These are phyloP conservation scores for Blennius ocellaris DNA, from an alignment of 2,113 vertebrate species.

Conservation along the genomic window DNA sequence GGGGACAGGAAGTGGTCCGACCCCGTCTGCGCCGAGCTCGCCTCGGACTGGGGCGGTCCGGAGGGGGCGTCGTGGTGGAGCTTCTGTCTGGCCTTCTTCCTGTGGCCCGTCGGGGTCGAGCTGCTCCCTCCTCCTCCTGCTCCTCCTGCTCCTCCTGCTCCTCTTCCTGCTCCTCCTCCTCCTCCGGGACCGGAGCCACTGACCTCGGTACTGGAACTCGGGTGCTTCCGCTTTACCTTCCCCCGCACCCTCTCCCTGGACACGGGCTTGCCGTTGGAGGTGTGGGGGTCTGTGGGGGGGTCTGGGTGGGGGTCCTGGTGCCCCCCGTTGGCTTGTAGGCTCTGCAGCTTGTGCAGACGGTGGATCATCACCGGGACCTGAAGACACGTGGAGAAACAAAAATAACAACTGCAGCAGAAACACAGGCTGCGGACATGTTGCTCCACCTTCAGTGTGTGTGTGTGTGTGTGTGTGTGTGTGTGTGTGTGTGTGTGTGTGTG, in stretches of 20 bases:
- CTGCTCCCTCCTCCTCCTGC: slow-evolving; percentile 76
- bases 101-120: slow-evolving; percentile 82
- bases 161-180: slow-evolving; percentile 70
- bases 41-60: slow-evolving; percentile 91
- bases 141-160: too few species aligned
- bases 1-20: slow-evolving; percentile 92
- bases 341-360: slow-evolving; percentile 86
- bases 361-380: slow-evolving; percentile 91
- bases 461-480: too few species aligned
- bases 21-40: slow-evolving; percentile 95
- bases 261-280: slow-evolving; percentile 6
- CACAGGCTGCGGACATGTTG: too few species aligned
- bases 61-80: slow-evolving; percentile 78
- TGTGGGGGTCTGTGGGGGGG: slow-evolving; percentile 72
- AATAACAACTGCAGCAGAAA: too few species aligned
- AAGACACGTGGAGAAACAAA: not conserved
- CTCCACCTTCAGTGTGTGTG: too few species aligned
- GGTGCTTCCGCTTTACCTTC: slow-evolving; percentile 1
- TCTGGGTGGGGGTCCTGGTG: slow-evolving; percentile 27
- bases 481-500: too few species aligned
- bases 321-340: slow-evolving; percentile 56
- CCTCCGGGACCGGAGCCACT: slow-evolving; percentile 69
- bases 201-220: not conserved
- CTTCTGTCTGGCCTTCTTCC: slow-evolving; percentile 91
- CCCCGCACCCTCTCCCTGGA: slow-evolving; percentile 8